Conservation (phyloP, 2,797 vertebrate genomes). For the Hoplostethus mediterraneus region DNA sequence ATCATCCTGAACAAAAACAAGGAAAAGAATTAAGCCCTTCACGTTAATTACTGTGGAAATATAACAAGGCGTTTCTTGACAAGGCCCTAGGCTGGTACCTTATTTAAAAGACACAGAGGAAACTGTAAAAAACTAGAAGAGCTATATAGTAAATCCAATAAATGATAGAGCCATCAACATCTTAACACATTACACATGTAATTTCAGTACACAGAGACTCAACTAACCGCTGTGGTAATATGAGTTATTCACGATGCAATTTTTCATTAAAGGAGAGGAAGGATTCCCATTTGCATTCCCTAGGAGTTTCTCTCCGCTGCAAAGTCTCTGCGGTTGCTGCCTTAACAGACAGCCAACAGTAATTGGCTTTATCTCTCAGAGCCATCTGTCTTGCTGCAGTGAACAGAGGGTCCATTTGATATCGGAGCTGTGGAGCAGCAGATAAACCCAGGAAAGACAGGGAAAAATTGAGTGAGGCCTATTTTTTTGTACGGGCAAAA, state of each 20-base stretch:
- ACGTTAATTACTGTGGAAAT: slow-evolving; percentile 20
- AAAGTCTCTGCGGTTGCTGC: slow-evolving; percentile 19
- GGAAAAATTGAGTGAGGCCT: slow-evolving; percentile 4
- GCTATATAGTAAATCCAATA: neutral
- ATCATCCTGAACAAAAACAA: slow-evolving; percentile 89
- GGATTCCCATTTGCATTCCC: slow-evolving; percentile 42
- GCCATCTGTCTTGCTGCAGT: slow-evolving; percentile 72
- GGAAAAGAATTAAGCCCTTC: slow-evolving; percentile 13
- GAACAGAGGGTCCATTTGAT: slow-evolving; percentile 60
- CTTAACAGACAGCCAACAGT: slow-evolving; percentile 61
- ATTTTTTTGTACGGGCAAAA: neutral
- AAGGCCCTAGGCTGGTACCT: neutral
- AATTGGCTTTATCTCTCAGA: slow-evolving; percentile 68
- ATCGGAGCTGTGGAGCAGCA: slow-evolving; percentile 32
- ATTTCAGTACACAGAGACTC: slow-evolving; percentile 19
- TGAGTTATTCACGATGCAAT: neutral
- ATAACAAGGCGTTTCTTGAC: neutral
- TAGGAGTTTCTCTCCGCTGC: slow-evolving; percentile 12
- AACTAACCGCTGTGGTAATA: slow-evolving; percentile 12
- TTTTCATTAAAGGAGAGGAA: slow-evolving; percentile 28
- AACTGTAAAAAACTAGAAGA: neutral
- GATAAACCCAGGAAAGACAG: slow-evolving; percentile 29
- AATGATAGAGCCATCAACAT: slow-evolving; percentile 16
- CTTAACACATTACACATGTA: slow-evolving; percentile 12
- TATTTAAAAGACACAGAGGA: neutral